Base-by-base conservation (phyloP, 64 coral and sea anemone genomes). In the Cladopsammia gracilis region DNA sequence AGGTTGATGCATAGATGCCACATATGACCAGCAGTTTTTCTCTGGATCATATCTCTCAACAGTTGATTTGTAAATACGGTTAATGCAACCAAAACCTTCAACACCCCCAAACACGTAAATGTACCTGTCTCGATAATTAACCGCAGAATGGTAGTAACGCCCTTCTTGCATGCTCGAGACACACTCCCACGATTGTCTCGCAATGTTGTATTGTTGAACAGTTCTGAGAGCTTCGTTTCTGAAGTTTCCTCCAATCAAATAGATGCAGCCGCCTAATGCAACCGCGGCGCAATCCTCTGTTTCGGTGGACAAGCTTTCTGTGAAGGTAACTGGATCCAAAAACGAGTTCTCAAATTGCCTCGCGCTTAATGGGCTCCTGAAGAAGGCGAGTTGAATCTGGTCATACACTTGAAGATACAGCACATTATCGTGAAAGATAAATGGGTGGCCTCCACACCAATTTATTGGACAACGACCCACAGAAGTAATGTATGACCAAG, bases 1-100 rank as follows among this genome's bases (percentile, higher is more conserved):
- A 66, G 80, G 80, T 59, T 84, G 80, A 42, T 84, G 80, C 80
- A 84, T 84, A 8, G 80, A 67, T 15, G 47, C 64, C 16, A 84
- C 80, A 50, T 84, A 84, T 3, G 80, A 84, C 80, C 80, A 84
- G 80, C 80, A 59, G 43, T 84, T 59, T 66, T 3, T 6, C 43
- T 49, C 26, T 48, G 80, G 62, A 50, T 84, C 80, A 19, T 84
- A 84, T 20, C 44, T 84, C 67, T 84, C 80, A 4, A 84, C 80
- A 19, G 58, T 84, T 34, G 53, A 56, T 56, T 56, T 56, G 53
- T 65, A 65, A 42, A 84, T 22, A n/a, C 80, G 64, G 10, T 84
- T 18, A 60, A 45, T 48, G 58, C 64, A 34, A 25, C 59, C 46
- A 9, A 59, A 84, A 34, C 80, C 80, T 50, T 84, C 80, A 0